phyloP scores from a whole-genome alignment of 2,888 invertebrate genomes.

The Brachypterus glaber region DNA sequence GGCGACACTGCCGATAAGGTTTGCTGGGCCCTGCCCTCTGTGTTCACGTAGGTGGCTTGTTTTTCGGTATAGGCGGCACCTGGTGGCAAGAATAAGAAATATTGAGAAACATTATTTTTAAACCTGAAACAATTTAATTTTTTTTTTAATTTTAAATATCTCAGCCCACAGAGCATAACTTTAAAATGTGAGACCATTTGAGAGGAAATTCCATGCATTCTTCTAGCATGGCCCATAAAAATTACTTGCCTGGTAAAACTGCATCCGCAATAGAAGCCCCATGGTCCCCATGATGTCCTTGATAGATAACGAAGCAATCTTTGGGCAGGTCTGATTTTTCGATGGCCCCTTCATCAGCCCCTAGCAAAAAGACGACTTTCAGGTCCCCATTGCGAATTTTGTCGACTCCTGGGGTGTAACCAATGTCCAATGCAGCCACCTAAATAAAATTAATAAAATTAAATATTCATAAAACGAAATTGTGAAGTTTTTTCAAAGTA shows the following conservation, averaged over 20 bases:
- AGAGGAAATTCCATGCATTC: no score
- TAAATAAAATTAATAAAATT: constrained; percentile 12
- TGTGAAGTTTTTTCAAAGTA: constrained; percentile 3
- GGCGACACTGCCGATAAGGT: constrained; percentile 79
- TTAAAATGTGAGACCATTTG: no score
- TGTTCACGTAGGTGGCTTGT: constrained; percentile 94
- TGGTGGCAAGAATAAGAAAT: no score
- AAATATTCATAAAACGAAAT: neutral
- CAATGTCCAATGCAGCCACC: constrained; percentile 91
- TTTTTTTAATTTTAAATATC: no score
- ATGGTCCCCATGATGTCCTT: constrained; percentile 92
- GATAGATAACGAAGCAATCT: constrained; percentile 81
- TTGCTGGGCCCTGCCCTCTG: constrained; percentile 93
- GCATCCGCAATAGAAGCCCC: constrained; percentile 91
- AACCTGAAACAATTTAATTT: no score
- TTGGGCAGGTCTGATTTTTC: constrained; percentile 67
- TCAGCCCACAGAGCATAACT: no score
- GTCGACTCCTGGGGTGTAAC: constrained; percentile 70
- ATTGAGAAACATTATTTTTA: no score
- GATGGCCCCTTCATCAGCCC: constrained; percentile 84
- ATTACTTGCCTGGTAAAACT: constrained; percentile 81
- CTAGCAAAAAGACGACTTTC: constrained; percentile 78
- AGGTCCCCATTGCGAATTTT: constrained; percentile 53
- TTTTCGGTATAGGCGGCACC: constrained; percentile 99
- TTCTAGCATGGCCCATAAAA: no score